These are phyloP conservation scores for Saguinus midas DNA, from an alignment of 2,113 vertebrate genomes.

Conservation along the genomic window DNA sequence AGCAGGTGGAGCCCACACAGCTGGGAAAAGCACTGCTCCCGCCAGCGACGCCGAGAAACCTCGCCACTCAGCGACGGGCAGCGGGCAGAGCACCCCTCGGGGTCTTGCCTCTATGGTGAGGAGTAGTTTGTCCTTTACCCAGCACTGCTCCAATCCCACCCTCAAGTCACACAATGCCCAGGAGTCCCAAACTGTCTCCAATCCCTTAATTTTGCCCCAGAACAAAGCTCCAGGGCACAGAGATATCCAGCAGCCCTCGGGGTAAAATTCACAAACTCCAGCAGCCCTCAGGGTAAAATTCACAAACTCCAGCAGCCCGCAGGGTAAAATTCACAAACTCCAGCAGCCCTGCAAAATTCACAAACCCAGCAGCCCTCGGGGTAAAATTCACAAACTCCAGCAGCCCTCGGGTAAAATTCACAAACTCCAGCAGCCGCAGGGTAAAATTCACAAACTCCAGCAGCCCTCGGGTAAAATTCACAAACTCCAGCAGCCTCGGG, in stretches of 20 bases:
- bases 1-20: not conserved
- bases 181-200: not conserved
- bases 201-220: not conserved
- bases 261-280: fast-evolving
- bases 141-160: not conserved
- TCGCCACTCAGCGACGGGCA: fast-evolving
- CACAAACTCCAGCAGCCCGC: no score
- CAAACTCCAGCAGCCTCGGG: fast-evolving
- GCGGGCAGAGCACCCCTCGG: fast-evolving
- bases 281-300: no score
- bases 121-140: fast-evolving
- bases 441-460: not conserved
- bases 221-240: not conserved
- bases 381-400: no score
- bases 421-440: no score
- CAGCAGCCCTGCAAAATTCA: no score
- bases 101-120: not conserved
- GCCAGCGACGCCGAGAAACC: not conserved
- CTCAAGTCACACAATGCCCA: fast-evolving
- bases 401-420: no score
- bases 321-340: no score
- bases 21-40: not conserved
- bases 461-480: not conserved
- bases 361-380: no score
- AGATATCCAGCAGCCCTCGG: not conserved